phyloP scores from a whole-genome alignment of 2,797 vertebrate species.

The Tolypeutes matacus region DNA sequence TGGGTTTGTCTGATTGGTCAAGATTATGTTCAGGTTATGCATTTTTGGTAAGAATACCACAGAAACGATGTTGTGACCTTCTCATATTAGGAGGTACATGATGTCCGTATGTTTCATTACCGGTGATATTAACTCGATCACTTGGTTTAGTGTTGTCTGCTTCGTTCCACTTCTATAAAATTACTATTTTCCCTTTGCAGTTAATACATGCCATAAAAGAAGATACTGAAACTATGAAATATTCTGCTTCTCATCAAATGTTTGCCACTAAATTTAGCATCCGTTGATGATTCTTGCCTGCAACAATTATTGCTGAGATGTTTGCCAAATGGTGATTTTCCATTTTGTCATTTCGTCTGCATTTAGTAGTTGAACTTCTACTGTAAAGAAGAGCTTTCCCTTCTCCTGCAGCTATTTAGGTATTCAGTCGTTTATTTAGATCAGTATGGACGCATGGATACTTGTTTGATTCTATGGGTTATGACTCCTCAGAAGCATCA shows the following conservation, averaged over 20 bases:
- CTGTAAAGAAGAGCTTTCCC: not conserved
- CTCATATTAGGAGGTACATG: not conserved
- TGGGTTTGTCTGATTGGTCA: not conserved
- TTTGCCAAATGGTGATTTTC: not conserved
- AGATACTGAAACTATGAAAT: not conserved
- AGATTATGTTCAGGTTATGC: not conserved
- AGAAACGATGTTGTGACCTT: not conserved
- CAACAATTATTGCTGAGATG: not conserved
- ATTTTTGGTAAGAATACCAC: not conserved
- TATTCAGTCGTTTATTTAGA: not conserved
- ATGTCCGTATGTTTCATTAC: not conserved
- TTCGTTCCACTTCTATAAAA: not conserved
- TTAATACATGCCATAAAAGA: not conserved
- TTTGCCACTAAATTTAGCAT: not conserved
- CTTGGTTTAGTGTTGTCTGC: not conserved
- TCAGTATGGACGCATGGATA: not conserved
- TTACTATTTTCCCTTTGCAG: not conserved
- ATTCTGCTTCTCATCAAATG: not conserved
- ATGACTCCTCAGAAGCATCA: not conserved
- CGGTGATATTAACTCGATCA: not conserved
- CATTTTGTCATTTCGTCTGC: not conserved
- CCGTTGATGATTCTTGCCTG: not conserved
- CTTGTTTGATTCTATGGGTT: not conserved
- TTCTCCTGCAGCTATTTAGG: not conserved
- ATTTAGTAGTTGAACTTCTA: no score